A percentile compares a stretch with the other conserved stretches of the same genome.
Conservation (phyloP, 2,797 vertebrate species). For the Rallus crepitans region DNA sequence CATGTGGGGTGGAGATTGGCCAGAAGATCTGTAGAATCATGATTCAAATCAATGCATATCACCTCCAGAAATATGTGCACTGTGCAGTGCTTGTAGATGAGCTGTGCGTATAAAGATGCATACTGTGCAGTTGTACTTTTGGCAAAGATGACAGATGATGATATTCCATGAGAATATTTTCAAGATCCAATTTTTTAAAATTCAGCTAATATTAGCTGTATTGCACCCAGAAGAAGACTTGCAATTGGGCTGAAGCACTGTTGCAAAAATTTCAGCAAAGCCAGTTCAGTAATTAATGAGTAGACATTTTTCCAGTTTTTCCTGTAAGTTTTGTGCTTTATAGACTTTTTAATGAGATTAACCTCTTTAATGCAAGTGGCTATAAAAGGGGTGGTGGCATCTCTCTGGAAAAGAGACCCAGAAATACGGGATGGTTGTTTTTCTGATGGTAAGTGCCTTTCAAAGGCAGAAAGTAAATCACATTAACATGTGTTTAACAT, state of each 20-base stretch:
- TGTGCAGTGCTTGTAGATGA: background rate
- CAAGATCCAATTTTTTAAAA: background rate
- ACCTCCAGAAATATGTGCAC: background rate
- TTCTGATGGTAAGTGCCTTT: background rate
- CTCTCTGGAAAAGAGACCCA: background rate
- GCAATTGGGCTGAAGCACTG: background rate
- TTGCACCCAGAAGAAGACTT: background rate
- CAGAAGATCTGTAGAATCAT: background rate
- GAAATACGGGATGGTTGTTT: background rate
- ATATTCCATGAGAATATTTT: background rate
- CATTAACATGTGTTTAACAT: background rate
- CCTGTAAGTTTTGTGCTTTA: background rate
- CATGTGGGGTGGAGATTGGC: background rate
- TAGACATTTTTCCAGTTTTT: background rate
- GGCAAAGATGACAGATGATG: background rate
- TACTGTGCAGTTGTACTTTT: background rate
- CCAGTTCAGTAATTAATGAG: background rate
- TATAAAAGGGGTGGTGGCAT: background rate
- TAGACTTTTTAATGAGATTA: background rate
- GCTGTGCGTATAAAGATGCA: background rate
- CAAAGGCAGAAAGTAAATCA: background rate
- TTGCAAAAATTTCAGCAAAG: background rate
- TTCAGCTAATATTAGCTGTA: background rate
- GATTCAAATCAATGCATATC: background rate
- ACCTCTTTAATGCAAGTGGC: background rate